phyloP scores from a whole-genome alignment of 2,113 vertebrate species.

The Piliocolobus tephrosceles region DNA sequence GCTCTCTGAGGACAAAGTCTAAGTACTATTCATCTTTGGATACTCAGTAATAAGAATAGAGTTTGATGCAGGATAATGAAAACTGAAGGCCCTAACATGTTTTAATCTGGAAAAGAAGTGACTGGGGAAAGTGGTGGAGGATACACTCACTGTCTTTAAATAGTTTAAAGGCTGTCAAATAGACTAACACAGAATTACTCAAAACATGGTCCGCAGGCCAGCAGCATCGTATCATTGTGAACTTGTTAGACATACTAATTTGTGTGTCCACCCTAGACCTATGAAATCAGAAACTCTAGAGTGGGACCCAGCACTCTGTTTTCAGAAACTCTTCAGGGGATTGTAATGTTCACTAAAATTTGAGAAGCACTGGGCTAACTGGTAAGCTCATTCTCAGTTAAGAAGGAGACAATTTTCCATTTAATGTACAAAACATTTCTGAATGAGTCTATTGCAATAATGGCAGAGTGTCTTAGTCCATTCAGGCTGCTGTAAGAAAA shows the following conservation, averaged over 20 bases:
- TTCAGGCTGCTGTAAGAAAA: background rate
- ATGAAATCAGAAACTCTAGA: background rate
- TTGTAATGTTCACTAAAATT: background rate
- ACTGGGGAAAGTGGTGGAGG: background rate
- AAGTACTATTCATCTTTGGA: background rate
- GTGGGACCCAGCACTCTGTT: background rate
- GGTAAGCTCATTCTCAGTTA: conserved; percentile 7
- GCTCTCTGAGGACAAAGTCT: background rate
- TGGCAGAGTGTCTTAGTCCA: background rate
- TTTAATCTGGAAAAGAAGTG: background rate
- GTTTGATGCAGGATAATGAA: background rate
- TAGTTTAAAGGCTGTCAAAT: background rate
- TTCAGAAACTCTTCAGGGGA: background rate
- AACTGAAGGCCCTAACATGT: background rate
- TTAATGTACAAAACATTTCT: background rate
- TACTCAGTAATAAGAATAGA: background rate
- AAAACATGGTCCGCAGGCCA: background rate
- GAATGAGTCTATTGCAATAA: background rate
- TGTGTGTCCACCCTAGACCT: background rate
- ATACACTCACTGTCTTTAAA: background rate
- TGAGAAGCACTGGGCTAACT: background rate
- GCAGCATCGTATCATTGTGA: background rate
- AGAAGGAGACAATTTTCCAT: conserved; percentile 1
- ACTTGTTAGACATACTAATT: background rate
- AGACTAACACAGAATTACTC: background rate